Evolutionary conservation across 2,113 vertebrate species (phyloP).

Genomic region (Oreocharis arfaki): DNA sequence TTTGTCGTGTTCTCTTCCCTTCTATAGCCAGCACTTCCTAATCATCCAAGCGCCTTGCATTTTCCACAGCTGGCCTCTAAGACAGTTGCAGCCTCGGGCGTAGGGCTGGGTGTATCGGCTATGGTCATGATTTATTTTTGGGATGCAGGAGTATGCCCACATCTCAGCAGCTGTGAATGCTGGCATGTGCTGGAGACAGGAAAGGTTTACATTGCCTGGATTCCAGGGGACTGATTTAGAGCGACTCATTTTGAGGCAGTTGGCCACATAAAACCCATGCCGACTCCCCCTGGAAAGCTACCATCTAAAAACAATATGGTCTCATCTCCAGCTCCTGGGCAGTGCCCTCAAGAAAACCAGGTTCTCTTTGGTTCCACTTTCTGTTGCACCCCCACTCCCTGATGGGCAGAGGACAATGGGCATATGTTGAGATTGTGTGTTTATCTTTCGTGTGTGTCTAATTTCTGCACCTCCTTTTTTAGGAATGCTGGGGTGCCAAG

Average conservation of each 20-base stretch:
- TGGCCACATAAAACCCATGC: neutral
- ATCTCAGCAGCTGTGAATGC: slow-evolving; percentile 60
- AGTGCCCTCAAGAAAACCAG: neutral
- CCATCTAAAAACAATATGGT: neutral
- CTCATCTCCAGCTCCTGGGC: neutral
- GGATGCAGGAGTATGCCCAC: slow-evolving; percentile 43
- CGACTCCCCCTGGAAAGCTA: neutral
- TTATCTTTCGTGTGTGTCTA: neutral
- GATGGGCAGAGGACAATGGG: neutral
- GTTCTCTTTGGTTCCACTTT: neutral
- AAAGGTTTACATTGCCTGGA: slow-evolving; percentile 37
- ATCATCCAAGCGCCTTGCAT: neutral
- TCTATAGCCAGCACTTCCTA: slow-evolving; percentile 39
- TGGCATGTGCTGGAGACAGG: slow-evolving; percentile 4
- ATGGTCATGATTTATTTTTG: slow-evolving; percentile 45
- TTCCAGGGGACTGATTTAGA: slow-evolving; percentile 36
- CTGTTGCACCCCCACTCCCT: neutral
- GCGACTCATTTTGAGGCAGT: neutral
- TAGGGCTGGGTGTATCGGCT: neutral
- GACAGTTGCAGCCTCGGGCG: slow-evolving; percentile 16
- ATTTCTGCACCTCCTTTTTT: neutral
- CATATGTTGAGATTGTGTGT: fast-evolving
- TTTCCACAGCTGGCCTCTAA: slow-evolving; percentile 42
- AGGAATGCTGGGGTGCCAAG: neutral
- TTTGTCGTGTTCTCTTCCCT: neutral